Evolutionary conservation across 2,113 vertebrate genomes (phyloP).

Genomic region (Pelobates fuscus): DNA sequence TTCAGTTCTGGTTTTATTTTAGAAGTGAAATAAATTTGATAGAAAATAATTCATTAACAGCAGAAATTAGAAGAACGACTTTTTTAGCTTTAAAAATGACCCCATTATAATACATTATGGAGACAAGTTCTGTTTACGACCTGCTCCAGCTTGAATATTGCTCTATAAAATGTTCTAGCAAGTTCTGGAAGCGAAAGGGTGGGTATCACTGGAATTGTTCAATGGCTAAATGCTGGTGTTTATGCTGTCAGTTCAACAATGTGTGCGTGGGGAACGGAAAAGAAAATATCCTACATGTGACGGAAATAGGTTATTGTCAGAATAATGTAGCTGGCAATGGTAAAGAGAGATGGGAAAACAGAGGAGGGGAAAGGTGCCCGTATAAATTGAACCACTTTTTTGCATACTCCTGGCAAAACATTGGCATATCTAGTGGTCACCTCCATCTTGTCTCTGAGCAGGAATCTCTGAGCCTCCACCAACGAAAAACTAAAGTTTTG

Average conservation of each 20-base stretch:
- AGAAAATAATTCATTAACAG: too few species aligned
- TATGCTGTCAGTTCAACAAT: slow-evolving; percentile 42
- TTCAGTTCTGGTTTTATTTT: too few species aligned
- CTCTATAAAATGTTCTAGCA: neutral
- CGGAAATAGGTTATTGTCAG: slow-evolving; percentile 38
- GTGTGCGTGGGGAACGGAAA: slow-evolving; percentile 31
- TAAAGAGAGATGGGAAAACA: neutral
- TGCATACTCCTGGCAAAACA: too few species aligned
- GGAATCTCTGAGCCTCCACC: too few species aligned
- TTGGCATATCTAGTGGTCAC: too few species aligned
- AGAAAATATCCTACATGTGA: slow-evolving; percentile 36
- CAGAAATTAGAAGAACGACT: too few species aligned
- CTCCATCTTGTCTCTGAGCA: too few species aligned
- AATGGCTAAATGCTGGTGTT: slow-evolving; percentile 30
- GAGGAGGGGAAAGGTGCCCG: neutral
- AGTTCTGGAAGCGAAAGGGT: slow-evolving; percentile 16
- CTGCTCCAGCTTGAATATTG: neutral
- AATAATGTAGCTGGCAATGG: neutral
- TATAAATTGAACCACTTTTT: neutral
- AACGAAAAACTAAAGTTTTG: too few species aligned
- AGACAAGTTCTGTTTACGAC: too few species aligned
- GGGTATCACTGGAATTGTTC: slow-evolving; percentile 12
- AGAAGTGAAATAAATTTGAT: too few species aligned
- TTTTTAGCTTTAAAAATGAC: too few species aligned
- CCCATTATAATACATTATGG: too few species aligned